A percentile compares a stretch with the other conserved stretches of the same genome.
phyloP scores from a whole-genome alignment of 2,113 vertebrate species.

The Mirounga angustirostris region DNA sequence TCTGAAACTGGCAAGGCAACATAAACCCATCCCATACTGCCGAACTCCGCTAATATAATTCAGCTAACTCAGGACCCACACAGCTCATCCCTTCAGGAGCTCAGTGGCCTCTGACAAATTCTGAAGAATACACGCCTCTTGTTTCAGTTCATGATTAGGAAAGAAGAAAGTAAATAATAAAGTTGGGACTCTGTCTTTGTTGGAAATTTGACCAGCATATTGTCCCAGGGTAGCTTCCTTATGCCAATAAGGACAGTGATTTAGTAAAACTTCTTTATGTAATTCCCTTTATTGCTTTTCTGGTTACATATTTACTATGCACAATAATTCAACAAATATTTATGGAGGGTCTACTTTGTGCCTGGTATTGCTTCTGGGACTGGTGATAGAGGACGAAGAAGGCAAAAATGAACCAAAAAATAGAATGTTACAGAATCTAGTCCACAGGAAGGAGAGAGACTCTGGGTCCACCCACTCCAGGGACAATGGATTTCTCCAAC shows the following conservation, averaged over 20 bases:
- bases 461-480: fast-evolving
- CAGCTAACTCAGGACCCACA: background rate
- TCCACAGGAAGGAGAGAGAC: no score
- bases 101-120: fast-evolving
- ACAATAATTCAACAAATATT: background rate
- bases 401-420: background rate
- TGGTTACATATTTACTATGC: background rate
- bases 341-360: background rate
- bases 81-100: background rate
- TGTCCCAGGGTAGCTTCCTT: background rate
- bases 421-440: background rate
- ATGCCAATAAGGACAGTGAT: fast-evolving
- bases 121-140: background rate
- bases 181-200: background rate
- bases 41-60: background rate
- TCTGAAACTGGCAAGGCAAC: background rate
- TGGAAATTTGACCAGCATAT: background rate
- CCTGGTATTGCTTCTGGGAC: background rate
- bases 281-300: background rate
- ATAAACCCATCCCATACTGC: fast-evolving
- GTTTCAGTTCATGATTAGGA: background rate
- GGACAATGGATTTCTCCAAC: background rate
- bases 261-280: background rate
- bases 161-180: background rate
- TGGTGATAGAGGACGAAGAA: background rate